Conservation (phyloP, 2,113 vertebrate genomes). For the Deroptyus accipitrinus region DNA sequence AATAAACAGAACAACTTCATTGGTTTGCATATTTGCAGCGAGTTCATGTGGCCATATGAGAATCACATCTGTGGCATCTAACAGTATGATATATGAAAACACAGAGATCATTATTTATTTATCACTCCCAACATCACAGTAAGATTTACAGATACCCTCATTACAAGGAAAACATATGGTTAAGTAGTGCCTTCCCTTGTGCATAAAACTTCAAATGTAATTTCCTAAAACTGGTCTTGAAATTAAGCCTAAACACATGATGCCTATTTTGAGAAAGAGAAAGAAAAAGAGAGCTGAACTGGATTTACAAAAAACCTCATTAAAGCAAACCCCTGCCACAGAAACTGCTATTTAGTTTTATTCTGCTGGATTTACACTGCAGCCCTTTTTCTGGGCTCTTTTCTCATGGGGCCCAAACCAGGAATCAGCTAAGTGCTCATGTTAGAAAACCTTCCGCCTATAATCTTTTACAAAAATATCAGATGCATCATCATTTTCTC, state of each 20-base stretch:
- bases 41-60: background rate
- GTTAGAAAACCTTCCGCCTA: background rate
- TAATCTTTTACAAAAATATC: background rate
- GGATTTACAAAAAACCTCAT: background rate
- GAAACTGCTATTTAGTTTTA: background rate
- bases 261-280: background rate
- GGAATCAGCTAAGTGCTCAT: background rate
- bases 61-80: background rate
- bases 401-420: background rate
- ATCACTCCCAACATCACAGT: background rate
- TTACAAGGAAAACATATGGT: background rate
- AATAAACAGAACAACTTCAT: background rate
- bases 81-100: background rate
- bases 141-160: background rate
- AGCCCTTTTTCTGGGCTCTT: background rate
- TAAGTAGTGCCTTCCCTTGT: background rate
- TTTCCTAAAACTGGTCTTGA: background rate
- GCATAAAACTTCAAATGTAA: background rate
- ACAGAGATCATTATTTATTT: background rate
- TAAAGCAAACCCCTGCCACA: background rate
- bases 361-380: background rate
- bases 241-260: rapidly evolving
- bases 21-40: background rate
- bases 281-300: background rate
- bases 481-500: background rate